phyloP scores from a whole-genome alignment of 1,140 invertebrate species.

The Gryon sp. region DNA sequence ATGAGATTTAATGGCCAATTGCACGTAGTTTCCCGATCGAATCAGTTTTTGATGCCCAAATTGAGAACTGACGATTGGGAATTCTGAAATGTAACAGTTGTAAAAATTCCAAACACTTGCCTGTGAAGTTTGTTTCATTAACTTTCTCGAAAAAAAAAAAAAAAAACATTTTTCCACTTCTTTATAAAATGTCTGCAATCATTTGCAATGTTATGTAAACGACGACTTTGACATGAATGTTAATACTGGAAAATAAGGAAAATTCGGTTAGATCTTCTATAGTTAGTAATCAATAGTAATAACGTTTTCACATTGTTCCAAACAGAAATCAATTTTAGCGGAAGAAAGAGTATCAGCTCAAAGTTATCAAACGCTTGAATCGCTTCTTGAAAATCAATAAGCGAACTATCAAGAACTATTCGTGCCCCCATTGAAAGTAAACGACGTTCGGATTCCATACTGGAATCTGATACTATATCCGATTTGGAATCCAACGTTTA shows the following conservation, averaged over 20 bases:
- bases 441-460: constrained; percentile 43
- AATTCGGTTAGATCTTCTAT: constrained; percentile 1
- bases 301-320: constrained; percentile 35
- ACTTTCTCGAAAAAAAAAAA: no score
- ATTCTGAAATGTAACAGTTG: no score
- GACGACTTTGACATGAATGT: no score
- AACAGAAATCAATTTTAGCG: constrained; percentile 18
- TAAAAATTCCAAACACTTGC: no score
- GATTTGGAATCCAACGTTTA: constrained; percentile 43
- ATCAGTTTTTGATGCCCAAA: no score
- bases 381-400: constrained; percentile 55
- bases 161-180: no score
- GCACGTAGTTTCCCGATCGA: not conserved
- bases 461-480: constrained; percentile 51
- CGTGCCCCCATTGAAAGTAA: constrained; percentile 48
- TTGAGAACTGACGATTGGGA: no score
- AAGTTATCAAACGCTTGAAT: constrained; percentile 50
- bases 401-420: constrained; percentile 57
- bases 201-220: no score
- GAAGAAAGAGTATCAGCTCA: constrained; percentile 41
- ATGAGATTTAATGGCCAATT: constrained; percentile 1
- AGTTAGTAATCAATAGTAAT: constrained; percentile 28
- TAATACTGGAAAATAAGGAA: constrained; percentile 13
- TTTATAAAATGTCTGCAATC: no score
- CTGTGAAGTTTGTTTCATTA: no score